A percentile compares a stretch with the other conserved stretches of the same genome.
These are phyloP conservation scores for Tyto alba DNA, from an alignment of 2,113 vertebrate species.

Conservation along the genomic window DNA sequence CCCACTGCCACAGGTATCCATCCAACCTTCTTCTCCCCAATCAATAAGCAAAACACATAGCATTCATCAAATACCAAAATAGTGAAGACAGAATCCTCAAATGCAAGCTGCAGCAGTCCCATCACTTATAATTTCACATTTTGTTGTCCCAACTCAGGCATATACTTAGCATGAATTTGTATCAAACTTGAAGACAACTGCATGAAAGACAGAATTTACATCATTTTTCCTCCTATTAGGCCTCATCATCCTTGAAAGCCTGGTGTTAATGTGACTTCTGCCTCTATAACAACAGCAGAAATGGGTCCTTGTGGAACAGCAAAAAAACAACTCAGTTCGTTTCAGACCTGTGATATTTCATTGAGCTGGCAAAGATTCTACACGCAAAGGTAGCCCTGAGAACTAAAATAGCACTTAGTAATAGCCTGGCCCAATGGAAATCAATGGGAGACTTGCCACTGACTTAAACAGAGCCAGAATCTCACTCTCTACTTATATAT, in stretches of 20 bases:
- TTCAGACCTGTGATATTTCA: slow-evolving; percentile 22
- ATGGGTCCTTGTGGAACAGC: neutral
- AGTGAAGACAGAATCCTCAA: neutral
- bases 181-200: neutral
- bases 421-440: neutral
- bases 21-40: neutral
- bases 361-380: slow-evolving; percentile 9
- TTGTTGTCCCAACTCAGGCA: neutral
- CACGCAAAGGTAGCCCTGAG: neutral
- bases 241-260: neutral
- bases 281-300: neutral
- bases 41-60: neutral
- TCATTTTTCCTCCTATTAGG: neutral
- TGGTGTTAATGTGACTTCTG: neutral
- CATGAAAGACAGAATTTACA: rapidly evolving
- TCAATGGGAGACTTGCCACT: neutral
- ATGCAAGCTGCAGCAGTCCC: neutral
- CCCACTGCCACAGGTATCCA: neutral
- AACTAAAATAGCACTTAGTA: neutral
- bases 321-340: neutral
- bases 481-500: slow-evolving; percentile 18
- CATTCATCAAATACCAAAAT: neutral
- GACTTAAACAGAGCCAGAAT: neutral
- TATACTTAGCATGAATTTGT: neutral
- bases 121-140: neutral